These are phyloP conservation scores for Imbricaverruca yamaguchii DNA, from an alignment of 2,888 invertebrate genomes.

Conservation along the genomic window DNA sequence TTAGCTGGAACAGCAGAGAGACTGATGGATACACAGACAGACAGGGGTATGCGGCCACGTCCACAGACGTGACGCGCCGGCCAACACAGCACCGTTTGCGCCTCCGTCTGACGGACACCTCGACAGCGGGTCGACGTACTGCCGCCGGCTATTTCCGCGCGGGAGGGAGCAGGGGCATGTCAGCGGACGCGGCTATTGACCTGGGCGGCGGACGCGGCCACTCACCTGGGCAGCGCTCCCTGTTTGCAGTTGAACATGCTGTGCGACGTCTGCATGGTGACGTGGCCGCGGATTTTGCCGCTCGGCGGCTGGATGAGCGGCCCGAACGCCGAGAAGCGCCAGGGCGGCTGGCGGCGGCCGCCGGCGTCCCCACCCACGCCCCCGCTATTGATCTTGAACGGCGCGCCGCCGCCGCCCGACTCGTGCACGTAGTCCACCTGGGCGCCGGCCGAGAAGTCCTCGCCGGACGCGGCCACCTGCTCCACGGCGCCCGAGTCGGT, in stretches of 20 bases:
- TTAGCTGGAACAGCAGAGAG: too few species aligned
- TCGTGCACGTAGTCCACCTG: conserved; percentile 15
- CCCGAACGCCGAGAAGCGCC: conserved; percentile 12
- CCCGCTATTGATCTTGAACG: conserved; percentile 5
- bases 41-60: too few species aligned
- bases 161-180: too few species aligned
- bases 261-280: conserved; percentile 4
- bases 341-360: neutral
- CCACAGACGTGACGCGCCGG: too few species aligned
- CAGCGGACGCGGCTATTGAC: too few species aligned
- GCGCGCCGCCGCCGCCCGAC: neutral
- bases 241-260: conserved; percentile 12
- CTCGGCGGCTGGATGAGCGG: conserved; percentile 18
- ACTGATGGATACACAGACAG: too few species aligned
- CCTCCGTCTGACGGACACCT: too few species aligned
- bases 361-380: neutral
- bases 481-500: neutral
- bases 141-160: too few species aligned
- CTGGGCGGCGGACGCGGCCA: neutral
- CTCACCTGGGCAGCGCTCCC: conserved; percentile 15
- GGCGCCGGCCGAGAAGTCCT: neutral
- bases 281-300: neutral
- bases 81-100: too few species aligned
- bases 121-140: too few species aligned
- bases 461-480: neutral